Percentiles rank a stretch among this genome's conserved stretches.
Evolutionary conservation across 2,797 vertebrate species (phyloP).

Genomic region (Enteromius treurensis): DNA sequence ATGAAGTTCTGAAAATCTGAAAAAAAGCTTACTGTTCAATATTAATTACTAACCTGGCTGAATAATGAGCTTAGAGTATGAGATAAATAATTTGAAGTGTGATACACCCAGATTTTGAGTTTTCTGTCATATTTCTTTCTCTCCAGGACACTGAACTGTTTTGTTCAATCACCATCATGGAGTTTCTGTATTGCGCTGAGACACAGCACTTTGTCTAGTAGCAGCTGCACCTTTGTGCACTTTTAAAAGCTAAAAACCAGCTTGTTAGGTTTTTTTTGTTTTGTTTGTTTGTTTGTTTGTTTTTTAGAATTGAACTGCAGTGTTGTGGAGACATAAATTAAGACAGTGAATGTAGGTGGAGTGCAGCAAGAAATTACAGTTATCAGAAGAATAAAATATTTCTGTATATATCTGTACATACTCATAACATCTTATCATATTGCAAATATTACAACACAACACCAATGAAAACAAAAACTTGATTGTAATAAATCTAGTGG

Average conservation of each 20-base stretch:
- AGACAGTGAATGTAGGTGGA: not conserved
- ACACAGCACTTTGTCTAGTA: not conserved
- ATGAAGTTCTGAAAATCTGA: not conserved
- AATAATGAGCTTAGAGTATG: not conserved
- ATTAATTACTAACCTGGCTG: not conserved
- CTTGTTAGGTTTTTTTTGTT: not conserved
- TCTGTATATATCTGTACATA: not conserved
- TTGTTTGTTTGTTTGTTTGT: not conserved
- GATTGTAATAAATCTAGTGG: not conserved
- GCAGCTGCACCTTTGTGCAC: not conserved
- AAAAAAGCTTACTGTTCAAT: not conserved
- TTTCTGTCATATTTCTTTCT: not conserved
- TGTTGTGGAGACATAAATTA: not conserved
- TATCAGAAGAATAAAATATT: not conserved
- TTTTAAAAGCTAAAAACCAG: not conserved
- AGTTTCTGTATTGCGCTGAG: not conserved
- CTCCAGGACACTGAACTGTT: not conserved
- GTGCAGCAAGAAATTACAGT: not conserved
- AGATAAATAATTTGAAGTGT: not conserved
- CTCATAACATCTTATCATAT: not conserved
- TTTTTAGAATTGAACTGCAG: not conserved
- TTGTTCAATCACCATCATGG: not conserved
- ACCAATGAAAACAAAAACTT: not conserved
- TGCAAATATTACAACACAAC: not conserved
- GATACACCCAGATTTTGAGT: not conserved